Percentiles rank a stretch among this genome's conserved stretches.
These are phyloP conservation scores for Colaptes auratus DNA, from an alignment of 2,113 vertebrate species.

Conservation along the genomic window DNA sequence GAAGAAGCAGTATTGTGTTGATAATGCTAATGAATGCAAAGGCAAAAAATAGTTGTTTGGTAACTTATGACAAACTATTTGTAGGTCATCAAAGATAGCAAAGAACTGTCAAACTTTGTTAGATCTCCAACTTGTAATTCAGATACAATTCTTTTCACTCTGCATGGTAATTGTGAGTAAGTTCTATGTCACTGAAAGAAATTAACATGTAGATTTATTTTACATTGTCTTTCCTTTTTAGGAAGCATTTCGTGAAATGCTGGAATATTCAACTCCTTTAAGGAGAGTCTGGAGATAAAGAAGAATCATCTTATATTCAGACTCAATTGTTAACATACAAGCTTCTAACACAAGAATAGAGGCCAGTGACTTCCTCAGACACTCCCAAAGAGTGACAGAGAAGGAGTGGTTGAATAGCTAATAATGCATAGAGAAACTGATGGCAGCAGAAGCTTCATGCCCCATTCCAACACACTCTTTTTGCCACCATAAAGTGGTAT, in stretches of 20 bases:
- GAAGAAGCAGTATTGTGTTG: too few relatives aligned
- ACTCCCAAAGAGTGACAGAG: not conserved
- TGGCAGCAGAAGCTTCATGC: not conserved
- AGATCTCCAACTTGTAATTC: not conserved
- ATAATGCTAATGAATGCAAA: not conserved
- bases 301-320: not conserved
- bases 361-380: accelerated
- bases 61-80: not conserved
- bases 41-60: not conserved
- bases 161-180: not conserved
- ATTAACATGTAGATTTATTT: not conserved
- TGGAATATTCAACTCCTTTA: not conserved
- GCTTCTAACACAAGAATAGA: not conserved
- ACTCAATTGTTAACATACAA: not conserved
- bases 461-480: accelerated
- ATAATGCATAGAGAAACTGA: not conserved
- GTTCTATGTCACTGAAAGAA: not conserved
- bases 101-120: not conserved
- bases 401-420: not conserved
- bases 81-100: not conserved
- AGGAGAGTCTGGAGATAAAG: not conserved
- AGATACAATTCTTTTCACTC: not conserved
- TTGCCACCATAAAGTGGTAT: accelerated
- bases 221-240: not conserved
- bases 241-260: not conserved